Conservation (phyloP, 2,113 vertebrate species). For the Glaucidium brasilianum region DNA sequence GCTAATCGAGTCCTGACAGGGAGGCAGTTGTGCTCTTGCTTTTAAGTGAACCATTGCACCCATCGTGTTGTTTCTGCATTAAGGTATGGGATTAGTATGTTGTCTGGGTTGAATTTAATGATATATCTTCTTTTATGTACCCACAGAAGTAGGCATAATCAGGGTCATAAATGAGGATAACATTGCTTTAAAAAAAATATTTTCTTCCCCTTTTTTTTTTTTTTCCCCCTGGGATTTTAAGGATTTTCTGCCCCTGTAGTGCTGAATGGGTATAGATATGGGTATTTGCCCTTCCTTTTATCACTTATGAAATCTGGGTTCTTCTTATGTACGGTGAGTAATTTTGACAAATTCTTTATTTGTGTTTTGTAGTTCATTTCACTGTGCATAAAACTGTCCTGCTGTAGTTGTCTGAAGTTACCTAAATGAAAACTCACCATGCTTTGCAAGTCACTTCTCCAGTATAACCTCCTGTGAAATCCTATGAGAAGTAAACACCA, state of each 20-base stretch:
- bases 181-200: rapidly evolving
- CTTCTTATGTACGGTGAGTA: not conserved
- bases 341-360: not conserved
- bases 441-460: not conserved
- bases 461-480: not conserved
- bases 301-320: not conserved
- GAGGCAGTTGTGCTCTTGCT: rapidly evolving
- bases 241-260: not conserved
- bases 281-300: not conserved
- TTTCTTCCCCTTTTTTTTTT: rapidly evolving
- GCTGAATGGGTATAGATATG: not conserved
- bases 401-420: not conserved
- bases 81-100: not conserved
- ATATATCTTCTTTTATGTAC: rapidly evolving
- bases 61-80: rapidly evolving
- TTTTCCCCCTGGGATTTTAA: not conserved
- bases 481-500: not conserved
- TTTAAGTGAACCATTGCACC: rapidly evolving
- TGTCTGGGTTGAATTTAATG: not conserved
- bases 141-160: not conserved
- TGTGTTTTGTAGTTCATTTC: not conserved
- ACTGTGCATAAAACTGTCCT: not conserved
- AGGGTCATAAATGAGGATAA: not conserved
- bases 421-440: not conserved
- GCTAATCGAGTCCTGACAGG: not conserved